Conservation (phyloP, 2,113 vertebrate genomes). For the Tyto alba region DNA sequence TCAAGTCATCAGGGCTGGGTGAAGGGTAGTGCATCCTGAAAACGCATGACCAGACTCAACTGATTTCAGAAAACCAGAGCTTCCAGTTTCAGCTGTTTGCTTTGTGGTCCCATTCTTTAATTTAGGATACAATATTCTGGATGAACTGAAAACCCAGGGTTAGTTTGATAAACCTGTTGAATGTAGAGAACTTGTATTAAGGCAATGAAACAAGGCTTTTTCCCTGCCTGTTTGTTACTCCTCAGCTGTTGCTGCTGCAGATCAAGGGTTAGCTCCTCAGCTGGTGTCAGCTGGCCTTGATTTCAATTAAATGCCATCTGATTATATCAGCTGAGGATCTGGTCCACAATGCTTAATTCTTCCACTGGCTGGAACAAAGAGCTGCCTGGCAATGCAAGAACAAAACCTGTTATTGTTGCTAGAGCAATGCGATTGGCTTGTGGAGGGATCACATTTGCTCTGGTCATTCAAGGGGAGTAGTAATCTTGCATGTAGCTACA, state of each 20-base stretch:
- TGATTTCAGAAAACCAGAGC: neutral
- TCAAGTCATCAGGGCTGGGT: neutral
- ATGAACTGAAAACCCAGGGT: neutral
- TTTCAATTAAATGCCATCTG: constrained; percentile 15
- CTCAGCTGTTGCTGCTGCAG: neutral
- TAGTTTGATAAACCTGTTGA: neutral
- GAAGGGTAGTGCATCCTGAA: neutral
- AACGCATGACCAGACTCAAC: neutral
- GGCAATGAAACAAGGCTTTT: neutral
- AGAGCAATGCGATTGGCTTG: neutral
- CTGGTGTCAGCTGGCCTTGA: constrained; percentile 8
- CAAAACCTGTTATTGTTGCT: neutral
- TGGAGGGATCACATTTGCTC: neutral
- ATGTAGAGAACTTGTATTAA: neutral
- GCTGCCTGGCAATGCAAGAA: neutral
- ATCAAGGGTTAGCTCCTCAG: neutral
- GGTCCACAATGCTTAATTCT: constrained; percentile 43
- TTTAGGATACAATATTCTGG: neutral
- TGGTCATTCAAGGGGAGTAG: neutral
- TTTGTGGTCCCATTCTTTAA: neutral
- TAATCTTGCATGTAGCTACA: neutral
- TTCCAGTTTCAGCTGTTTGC: neutral
- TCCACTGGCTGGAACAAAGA: constrained; percentile 17
- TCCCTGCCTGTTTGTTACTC: neutral
- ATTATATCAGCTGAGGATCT: constrained; percentile 40